phyloP scores from a whole-genome alignment of 1,140 invertebrate genomes.

The Apis dorsata region DNA sequence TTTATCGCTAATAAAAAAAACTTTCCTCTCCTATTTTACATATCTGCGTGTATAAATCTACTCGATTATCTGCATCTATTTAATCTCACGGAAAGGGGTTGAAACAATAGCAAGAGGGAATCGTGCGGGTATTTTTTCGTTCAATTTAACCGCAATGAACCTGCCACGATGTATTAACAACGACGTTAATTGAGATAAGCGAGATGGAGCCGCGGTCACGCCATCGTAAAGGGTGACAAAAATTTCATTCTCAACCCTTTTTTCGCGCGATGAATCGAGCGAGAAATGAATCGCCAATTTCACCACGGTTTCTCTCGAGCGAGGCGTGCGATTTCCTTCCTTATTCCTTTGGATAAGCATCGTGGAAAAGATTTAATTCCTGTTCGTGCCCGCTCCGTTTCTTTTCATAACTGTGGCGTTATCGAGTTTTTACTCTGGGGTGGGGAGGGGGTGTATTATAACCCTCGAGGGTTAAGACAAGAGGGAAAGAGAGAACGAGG shows the following conservation, averaged over 20 bases:
- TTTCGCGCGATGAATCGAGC: not conserved
- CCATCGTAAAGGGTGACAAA: constrained; percentile 25
- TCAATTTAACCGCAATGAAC: constrained; percentile 13
- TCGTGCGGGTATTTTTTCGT: constrained; percentile 16
- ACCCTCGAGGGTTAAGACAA: not conserved
- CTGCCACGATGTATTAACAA: constrained; percentile 46
- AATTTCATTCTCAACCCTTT: constrained; percentile 32
- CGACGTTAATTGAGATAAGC: constrained; percentile 58
- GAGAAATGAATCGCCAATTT: constrained; percentile 34
- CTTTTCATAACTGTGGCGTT: constrained; percentile 15
- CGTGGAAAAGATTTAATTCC: constrained; percentile 33
- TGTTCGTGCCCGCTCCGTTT: constrained; percentile 2
- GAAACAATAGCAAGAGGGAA: not conserved
- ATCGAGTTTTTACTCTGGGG: constrained; percentile 10
- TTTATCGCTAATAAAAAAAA: too few relatives aligned
- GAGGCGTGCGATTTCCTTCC: not conserved
- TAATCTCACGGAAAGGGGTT: not conserved
- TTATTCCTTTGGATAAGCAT: constrained; percentile 16
- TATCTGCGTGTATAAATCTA: too few relatives aligned
- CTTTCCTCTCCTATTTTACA: too few relatives aligned
- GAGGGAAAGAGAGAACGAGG: not conserved
- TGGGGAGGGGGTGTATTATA: not conserved
- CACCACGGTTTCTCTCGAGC: not conserved
- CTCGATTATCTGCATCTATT: too few relatives aligned
- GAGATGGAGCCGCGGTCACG: constrained; percentile 27